These are phyloP conservation scores for Zelleria hepariella DNA, from an alignment of 2,888 invertebrate genomes.

Conservation along the genomic window DNA sequence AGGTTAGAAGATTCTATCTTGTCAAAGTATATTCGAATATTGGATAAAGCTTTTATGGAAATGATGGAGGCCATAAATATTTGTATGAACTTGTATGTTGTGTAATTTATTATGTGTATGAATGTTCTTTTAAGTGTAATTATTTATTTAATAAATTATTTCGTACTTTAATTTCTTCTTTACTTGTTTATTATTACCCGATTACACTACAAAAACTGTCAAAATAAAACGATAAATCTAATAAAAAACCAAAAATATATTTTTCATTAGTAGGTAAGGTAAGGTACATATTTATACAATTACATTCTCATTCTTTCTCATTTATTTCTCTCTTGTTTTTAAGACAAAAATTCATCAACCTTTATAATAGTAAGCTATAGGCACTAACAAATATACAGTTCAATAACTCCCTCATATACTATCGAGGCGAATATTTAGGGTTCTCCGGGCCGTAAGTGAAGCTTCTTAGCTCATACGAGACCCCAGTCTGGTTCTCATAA, in stretches of 20 bases:
- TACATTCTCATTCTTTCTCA: conserved; percentile 22
- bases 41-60: neutral
- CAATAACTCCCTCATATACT: conserved; percentile 24
- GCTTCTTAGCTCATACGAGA: conserved; percentile 86
- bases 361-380: conserved; percentile 13
- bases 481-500: conserved; percentile 60
- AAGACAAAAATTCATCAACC: conserved; percentile 31
- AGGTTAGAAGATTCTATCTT: neutral
- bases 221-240: conserved; percentile 15
- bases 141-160: conserved; percentile 1
- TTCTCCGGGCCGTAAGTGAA: conserved; percentile 91
- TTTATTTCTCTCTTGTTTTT: neutral
- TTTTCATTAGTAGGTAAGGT: conserved; percentile 39
- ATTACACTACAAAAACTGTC: conserved; percentile 27
- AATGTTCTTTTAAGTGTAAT: neutral
- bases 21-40: neutral
- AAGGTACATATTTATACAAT: conserved; percentile 21
- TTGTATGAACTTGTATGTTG: conserved; percentile 3
- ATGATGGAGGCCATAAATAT: conserved; percentile 4
- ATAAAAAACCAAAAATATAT: conserved; percentile 65
- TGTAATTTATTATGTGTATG: conserved; percentile 4
- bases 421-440: conserved; percentile 86
- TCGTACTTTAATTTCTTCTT: neutral
- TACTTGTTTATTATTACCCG: conserved; percentile 12
- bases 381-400: conserved; percentile 12